Conservation (phyloP, 2,797 vertebrate genomes). For the Phataginus tetradactyla region DNA sequence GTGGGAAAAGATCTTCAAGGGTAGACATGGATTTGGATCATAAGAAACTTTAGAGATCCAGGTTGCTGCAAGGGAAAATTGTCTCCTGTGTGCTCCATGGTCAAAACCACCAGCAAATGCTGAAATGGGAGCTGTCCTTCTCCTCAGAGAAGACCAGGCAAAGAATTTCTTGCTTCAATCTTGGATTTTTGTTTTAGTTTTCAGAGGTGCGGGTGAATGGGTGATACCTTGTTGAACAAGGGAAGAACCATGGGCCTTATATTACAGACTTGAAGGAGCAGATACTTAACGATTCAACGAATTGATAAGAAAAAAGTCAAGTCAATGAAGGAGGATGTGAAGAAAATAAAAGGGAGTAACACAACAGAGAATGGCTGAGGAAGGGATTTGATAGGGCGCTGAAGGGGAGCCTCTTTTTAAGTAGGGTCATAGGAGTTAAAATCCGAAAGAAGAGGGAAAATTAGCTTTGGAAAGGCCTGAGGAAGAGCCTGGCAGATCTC, state of each 20-base stretch:
- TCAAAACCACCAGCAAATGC: neutral
- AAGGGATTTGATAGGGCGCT: neutral
- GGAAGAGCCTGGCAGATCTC: neutral
- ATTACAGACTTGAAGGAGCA: neutral
- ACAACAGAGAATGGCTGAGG: neutral
- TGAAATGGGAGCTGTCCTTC: neutral
- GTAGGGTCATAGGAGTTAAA: neutral
- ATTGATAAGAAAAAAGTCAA: constrained; percentile 5
- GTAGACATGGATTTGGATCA: neutral
- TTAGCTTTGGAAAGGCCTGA: neutral
- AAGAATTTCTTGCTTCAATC: neutral
- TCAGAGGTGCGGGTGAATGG: neutral
- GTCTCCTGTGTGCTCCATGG: neutral
- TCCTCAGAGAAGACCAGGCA: neutral
- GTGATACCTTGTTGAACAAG: neutral
- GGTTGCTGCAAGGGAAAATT: neutral
- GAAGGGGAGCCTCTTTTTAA: neutral
- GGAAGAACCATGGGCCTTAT: neutral
- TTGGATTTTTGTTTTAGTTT: constrained; percentile 12
- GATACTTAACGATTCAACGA: neutral
- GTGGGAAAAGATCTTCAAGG: constrained; percentile 24
- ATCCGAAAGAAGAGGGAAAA: neutral
- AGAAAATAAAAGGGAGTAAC: neutral
- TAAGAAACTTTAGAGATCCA: neutral
- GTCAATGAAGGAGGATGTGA: neutral